Percentiles rank a stretch among this genome's conserved stretches.
Evolutionary conservation across 2,888 invertebrate species (phyloP).

Genomic region (Drosophila ezoana): DNA sequence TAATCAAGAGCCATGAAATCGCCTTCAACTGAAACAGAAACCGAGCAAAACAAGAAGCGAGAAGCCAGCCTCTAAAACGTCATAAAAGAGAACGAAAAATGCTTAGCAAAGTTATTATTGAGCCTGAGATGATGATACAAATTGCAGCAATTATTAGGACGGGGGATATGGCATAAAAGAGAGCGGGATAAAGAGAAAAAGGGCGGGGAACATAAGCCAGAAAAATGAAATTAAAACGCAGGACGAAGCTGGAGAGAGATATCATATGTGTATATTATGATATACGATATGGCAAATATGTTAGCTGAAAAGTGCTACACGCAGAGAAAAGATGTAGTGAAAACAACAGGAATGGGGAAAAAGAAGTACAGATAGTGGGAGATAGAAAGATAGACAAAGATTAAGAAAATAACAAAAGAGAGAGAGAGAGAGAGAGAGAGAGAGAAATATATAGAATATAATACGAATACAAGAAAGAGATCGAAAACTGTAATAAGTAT

Average conservation of each 20-base stretch:
- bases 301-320: conserved; percentile 16
- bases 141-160: conserved; percentile 62
- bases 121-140: conserved; percentile 69
- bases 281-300: conserved; percentile 25
- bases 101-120: conserved; percentile 69
- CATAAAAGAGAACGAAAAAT: conserved; percentile 62
- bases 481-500: background rate
- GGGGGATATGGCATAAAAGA: conserved; percentile 14
- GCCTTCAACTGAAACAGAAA: conserved; percentile 65
- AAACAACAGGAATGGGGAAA: background rate
- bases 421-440: too few relatives aligned
- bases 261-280: conserved; percentile 19
- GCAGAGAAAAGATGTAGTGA: conserved; percentile 11
- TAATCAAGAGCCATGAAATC: conserved; percentile 75
- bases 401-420: background rate
- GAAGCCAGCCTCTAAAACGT: conserved; percentile 10
- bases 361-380: background rate
- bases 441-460: background rate
- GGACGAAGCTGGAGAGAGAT: background rate
- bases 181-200: background rate
- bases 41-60: conserved; percentile 6
- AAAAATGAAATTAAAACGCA: conserved; percentile 30
- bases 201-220: conserved; percentile 10
- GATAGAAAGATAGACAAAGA: background rate
- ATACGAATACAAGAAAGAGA: background rate